Evolutionary conservation across 1,140 invertebrate genomes (phyloP).

Genomic region (Battus philenor): DNA sequence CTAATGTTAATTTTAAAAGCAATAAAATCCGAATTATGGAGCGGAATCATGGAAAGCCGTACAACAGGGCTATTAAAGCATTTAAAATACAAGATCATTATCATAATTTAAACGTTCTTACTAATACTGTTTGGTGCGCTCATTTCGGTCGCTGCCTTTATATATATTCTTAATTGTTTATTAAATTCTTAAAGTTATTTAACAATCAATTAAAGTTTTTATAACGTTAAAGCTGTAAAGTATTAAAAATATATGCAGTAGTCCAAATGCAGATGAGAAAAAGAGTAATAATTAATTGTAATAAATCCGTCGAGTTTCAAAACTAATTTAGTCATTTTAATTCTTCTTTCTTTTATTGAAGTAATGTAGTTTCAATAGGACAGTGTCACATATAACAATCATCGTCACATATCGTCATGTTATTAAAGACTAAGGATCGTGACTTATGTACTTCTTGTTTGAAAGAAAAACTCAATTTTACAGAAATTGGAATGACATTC

Average conservation of each 20-base stretch:
- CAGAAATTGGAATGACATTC: too few species aligned
- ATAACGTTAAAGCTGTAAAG: background rate
- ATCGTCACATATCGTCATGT: too few species aligned
- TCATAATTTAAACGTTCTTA: background rate
- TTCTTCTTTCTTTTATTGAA: too few species aligned
- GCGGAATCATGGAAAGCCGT: background rate
- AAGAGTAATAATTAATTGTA: background rate
- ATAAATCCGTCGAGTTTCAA: too few species aligned
- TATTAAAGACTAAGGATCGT: too few species aligned
- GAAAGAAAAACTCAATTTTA: too few species aligned
- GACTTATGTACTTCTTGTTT: too few species aligned
- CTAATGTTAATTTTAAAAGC: slow-evolving; percentile 1
- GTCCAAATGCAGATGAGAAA: background rate
- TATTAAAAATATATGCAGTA: too few species aligned
- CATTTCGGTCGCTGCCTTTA: background rate
- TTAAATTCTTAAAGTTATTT: background rate
- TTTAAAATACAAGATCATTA: slow-evolving; percentile 2
- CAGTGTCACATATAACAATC: too few species aligned
- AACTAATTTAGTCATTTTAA: too few species aligned
- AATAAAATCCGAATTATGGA: background rate
- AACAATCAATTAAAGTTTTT: background rate
- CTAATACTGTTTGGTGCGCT: background rate
- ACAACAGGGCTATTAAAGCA: background rate
- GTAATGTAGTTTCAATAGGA: too few species aligned
- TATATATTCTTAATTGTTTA: background rate